phyloP scores from a whole-genome alignment of 2,113 vertebrate genomes.

The Paramisgurnus dabryanus region DNA sequence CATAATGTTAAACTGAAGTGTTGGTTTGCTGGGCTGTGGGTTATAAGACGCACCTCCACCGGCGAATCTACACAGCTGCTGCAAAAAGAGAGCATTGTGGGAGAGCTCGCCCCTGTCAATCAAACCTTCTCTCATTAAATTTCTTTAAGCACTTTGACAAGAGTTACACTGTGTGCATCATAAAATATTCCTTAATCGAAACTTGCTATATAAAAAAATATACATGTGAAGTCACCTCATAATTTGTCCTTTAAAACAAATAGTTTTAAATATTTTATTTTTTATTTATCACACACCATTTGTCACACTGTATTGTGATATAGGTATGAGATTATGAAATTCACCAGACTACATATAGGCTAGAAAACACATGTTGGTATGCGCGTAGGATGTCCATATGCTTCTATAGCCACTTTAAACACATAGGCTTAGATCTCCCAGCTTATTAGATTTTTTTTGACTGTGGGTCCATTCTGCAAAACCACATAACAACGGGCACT shows the following conservation, averaged over 20 bases:
- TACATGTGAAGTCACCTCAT: neutral
- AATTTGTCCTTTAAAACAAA: neutral
- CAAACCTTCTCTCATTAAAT: conserved; percentile 69
- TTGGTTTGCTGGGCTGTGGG: neutral
- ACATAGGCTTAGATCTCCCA: conserved; percentile 48
- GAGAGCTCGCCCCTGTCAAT: conserved; percentile 69
- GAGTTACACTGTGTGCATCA: conserved; percentile 65
- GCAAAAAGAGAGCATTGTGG: conserved; percentile 74
- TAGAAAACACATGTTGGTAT: conserved; percentile 55
- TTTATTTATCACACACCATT: neutral
- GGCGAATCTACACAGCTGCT: conserved; percentile 28
- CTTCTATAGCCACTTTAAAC: conserved; percentile 59
- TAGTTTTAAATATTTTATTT: neutral
- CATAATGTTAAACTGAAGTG: conserved; percentile 18
- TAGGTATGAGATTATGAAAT: conserved; percentile 20
- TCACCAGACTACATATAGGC: neutral
- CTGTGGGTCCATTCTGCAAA: conserved; percentile 54
- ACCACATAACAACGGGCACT: conserved; percentile 73
- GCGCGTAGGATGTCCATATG: conserved; percentile 54
- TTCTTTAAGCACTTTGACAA: conserved; percentile 72
- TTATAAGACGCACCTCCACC: conserved; percentile 1
- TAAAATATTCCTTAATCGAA: conserved; percentile 24
- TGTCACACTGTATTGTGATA: neutral
- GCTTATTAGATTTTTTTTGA: conserved; percentile 56
- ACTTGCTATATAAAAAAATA: conserved; percentile 18